A percentile compares a stretch with the other conserved stretches of the same genome.
phyloP scores from a whole-genome alignment of 2,888 invertebrate species.

The Acanthosepion pharaonis region DNA sequence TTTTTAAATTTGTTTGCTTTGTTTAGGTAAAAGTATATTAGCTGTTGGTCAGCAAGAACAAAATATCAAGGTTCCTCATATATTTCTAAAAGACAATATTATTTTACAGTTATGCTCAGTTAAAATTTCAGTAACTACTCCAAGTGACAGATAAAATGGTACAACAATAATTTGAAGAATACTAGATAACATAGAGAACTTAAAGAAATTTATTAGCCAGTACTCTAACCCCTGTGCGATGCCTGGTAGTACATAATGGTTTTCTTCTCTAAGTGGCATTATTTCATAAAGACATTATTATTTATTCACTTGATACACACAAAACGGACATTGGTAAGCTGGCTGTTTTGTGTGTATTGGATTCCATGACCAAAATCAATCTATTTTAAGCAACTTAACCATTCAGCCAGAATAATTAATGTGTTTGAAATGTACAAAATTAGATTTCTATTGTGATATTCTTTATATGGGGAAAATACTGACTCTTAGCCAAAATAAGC shows the following conservation, averaged over 20 bases:
- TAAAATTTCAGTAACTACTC: not conserved
- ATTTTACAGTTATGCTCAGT: not conserved
- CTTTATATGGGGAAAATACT: not conserved
- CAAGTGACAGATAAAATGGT: not conserved
- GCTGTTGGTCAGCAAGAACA: too few relatives aligned
- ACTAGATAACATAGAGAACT: not conserved
- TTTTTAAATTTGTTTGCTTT: too few relatives aligned
- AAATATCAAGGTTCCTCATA: too few relatives aligned
- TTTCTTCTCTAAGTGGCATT: not conserved
- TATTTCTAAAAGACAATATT: too few relatives aligned
- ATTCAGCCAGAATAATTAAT: slow-evolving; percentile 33
- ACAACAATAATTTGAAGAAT: not conserved
- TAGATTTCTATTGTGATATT: not conserved
- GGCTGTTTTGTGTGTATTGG: not conserved
- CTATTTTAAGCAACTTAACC: not conserved
- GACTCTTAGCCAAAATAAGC: too few relatives aligned
- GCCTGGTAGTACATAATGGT: not conserved
- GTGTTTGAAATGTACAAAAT: slow-evolving; percentile 1
- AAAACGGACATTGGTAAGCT: not conserved
- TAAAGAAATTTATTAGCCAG: not conserved
- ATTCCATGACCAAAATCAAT: not conserved
- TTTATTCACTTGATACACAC: not conserved
- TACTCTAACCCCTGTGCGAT: not conserved
- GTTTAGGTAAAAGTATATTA: too few relatives aligned
- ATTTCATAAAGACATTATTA: not conserved